Conservation (phyloP, 2,797 vertebrate species). For the Sylvia borin region DNA sequence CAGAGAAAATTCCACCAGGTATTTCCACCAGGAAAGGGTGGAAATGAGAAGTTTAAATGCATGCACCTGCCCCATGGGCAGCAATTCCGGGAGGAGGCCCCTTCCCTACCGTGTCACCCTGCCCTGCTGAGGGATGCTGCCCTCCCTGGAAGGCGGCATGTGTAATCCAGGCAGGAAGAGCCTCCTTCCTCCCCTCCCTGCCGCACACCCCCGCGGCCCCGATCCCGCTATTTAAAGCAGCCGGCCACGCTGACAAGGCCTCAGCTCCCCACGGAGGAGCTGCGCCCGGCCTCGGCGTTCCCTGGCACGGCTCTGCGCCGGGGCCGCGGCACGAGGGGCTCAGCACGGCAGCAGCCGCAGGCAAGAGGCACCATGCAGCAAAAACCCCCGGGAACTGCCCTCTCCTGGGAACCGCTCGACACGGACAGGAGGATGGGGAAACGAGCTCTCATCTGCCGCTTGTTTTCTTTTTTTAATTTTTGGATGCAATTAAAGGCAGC, state of each 20-base stretch:
- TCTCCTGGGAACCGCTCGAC: background rate
- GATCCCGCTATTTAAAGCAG: background rate
- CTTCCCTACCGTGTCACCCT: background rate
- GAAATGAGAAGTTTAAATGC: background rate
- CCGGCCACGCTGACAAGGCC: rapidly evolving
- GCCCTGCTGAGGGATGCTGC: background rate
- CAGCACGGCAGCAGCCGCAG: background rate
- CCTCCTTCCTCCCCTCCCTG: background rate
- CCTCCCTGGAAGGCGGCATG: background rate
- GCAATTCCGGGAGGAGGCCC: rapidly evolving
- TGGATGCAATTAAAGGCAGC: slow-evolving; percentile 20
- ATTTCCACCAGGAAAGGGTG: background rate
- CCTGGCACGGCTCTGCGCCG: background rate
- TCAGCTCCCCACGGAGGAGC: background rate
- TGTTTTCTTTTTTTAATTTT: background rate
- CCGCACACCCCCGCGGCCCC: background rate
- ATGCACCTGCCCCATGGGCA: background rate
- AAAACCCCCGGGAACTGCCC: background rate
- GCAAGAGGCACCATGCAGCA: background rate
- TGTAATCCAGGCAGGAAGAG: background rate
- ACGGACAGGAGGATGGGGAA: background rate
- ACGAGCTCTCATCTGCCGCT: slow-evolving; percentile 1
- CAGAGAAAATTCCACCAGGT: background rate
- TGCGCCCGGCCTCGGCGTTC: rapidly evolving
- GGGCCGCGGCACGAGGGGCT: background rate